Conservation (phyloP, 2,797 vertebrate genomes). For the Pantherophis alleghaniensis region DNA sequence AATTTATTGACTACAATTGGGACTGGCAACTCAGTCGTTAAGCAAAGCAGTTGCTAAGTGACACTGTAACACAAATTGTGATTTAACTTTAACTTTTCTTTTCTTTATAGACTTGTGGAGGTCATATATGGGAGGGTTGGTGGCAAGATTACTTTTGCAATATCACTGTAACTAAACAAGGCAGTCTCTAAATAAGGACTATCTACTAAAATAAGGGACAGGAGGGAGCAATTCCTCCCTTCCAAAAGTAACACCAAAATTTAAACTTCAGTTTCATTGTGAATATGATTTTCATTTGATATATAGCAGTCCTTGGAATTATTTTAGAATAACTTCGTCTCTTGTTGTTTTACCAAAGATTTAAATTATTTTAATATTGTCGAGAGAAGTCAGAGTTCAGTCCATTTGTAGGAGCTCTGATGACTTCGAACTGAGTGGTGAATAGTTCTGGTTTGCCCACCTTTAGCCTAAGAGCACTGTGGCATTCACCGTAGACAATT, state of each 20-base stretch:
- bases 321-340: neutral
- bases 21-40: neutral
- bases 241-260: neutral
- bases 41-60: neutral
- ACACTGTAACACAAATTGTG: neutral
- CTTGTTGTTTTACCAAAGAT: neutral
- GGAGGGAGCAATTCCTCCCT: neutral
- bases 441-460: neutral
- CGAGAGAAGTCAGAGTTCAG: neutral
- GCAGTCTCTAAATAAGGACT: neutral
- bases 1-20: neutral
- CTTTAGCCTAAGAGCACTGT: neutral
- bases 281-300: neutral
- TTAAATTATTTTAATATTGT: neutral
- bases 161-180: neutral
- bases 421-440: neutral
- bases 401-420: neutral
- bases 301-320: neutral
- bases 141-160: neutral
- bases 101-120: neutral
- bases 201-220: neutral
- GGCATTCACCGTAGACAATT: neutral
- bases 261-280: neutral
- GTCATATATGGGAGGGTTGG: neutral
- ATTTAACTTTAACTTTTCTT: neutral